A percentile compares a stretch with the other conserved stretches of the same genome.
Evolutionary conservation across 2,797 vertebrate species (phyloP).

Genomic region (Morus bassanus): DNA sequence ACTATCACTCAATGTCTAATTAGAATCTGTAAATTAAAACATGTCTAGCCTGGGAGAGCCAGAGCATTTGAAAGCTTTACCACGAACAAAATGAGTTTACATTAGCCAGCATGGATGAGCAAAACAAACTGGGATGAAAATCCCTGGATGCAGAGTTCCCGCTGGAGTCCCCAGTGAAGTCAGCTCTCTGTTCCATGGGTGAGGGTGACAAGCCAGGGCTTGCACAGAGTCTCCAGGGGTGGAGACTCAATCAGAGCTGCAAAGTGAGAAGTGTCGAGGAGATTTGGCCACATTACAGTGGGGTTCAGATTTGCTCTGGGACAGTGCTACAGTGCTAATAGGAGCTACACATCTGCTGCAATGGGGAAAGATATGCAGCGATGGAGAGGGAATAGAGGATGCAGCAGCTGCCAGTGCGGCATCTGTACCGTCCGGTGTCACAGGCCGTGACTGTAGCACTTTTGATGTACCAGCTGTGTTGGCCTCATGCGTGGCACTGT

Average conservation of each 20-base stretch:
- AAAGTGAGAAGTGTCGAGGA: neutral
- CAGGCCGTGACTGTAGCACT: neutral
- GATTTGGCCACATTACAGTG: neutral
- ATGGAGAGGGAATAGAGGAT: neutral
- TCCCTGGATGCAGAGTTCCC: neutral
- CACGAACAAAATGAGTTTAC: neutral
- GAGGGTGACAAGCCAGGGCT: neutral
- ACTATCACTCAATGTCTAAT: neutral
- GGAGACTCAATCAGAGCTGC: neutral
- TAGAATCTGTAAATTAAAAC: slow-evolving; percentile 22
- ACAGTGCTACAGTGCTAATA: neutral
- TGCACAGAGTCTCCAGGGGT: neutral
- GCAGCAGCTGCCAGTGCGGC: neutral
- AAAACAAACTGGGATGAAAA: neutral
- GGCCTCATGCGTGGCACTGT: neutral
- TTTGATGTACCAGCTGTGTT: neutral
- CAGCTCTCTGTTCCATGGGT: neutral
- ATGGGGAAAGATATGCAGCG: fast-evolving
- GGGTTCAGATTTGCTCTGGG: neutral
- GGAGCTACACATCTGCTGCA: neutral
- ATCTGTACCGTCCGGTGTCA: neutral
- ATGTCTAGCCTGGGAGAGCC: neutral
- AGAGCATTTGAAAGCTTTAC: neutral
- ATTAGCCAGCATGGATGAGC: neutral
- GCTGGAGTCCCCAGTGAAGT: neutral